Percentiles rank a stretch among this genome's conserved stretches.
These are phyloP conservation scores for Phrynocephalus guinanensis DNA, from an alignment of 2,797 vertebrate species.

Conservation along the genomic window DNA sequence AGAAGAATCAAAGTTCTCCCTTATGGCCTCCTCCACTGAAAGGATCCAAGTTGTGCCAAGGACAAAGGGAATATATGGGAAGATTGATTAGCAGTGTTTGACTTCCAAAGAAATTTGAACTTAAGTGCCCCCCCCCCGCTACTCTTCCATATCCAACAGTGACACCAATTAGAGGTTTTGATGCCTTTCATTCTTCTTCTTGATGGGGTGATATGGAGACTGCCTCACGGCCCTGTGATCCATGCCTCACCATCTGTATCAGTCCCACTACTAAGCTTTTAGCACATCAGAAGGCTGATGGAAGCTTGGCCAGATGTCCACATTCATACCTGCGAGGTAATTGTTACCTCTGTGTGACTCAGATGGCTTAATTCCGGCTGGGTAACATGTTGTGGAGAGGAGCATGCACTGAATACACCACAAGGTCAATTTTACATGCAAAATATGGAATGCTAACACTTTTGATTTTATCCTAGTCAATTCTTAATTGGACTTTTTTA, in stretches of 20 bases:
- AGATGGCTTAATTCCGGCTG: neutral
- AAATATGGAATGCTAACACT: too few species aligned
- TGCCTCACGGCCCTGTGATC: neutral
- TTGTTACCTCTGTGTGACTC: slow-evolving; percentile 10
- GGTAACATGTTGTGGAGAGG: neutral
- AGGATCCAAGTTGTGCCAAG: neutral
- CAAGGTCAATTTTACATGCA: neutral
- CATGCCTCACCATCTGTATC: slow-evolving; percentile 12
- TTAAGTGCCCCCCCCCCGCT: too few species aligned
- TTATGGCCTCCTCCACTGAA: neutral
- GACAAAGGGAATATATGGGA: neutral
- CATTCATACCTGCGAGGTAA: neutral
- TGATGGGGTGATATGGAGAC: neutral
- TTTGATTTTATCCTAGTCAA: neutral
- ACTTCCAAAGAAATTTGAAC: neutral
- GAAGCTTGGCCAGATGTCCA: slow-evolving; percentile 13
- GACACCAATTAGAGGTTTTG: neutral
- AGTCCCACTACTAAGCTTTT: slow-evolving; percentile 10
- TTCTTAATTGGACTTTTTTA: too few species aligned
- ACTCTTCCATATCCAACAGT: neutral
- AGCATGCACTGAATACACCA: neutral
- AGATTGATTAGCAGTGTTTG: neutral
- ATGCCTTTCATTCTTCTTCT: neutral
- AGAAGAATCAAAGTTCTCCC: slow-evolving; percentile 13
- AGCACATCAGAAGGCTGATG: neutral